Evolutionary conservation across 2,113 vertebrate genomes (phyloP).

Genomic region (Scophthalmus maximus): DNA sequence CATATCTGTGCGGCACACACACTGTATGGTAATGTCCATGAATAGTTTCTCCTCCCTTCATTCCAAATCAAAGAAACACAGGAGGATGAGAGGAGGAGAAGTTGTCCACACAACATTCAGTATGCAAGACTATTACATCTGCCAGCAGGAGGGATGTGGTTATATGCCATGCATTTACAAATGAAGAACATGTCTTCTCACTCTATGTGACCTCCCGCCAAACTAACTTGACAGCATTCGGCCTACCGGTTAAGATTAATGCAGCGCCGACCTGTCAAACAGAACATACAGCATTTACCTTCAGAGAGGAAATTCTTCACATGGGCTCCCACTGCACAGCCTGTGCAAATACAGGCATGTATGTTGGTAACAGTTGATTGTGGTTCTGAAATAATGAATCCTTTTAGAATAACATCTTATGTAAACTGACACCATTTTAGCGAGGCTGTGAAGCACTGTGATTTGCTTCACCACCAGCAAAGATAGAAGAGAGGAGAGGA

Average conservation of each 20-base stretch:
- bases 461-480: conserved; percentile 45
- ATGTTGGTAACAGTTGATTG: conserved; percentile 22
- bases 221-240: conserved; percentile 43
- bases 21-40: conserved; percentile 54
- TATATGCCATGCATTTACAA: conserved; percentile 67
- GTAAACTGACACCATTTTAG: conserved; percentile 74
- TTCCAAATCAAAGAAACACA: conserved; percentile 59
- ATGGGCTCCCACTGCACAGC: conserved; percentile 17
- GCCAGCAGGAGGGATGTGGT: conserved; percentile 55
- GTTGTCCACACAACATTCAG: conserved; percentile 59
- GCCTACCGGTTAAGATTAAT: conserved; percentile 55
- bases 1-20: conserved; percentile 49
- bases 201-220: conserved; percentile 48
- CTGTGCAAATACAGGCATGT: conserved; percentile 1
- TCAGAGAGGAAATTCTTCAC: conserved; percentile 22
- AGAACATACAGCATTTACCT: conserved; percentile 17
- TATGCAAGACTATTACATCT: conserved; percentile 59
- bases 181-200: conserved; percentile 60
- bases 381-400: conserved; percentile 12
- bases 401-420: conserved; percentile 48
- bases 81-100: conserved; percentile 66
- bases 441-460: conserved; percentile 36
- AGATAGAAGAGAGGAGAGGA: conserved; percentile 9
- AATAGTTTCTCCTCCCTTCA: conserved; percentile 63
- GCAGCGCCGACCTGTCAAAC: conserved; percentile 36